Conservation (phyloP, 2,113 vertebrate genomes). For the Thalassoma bifasciatum region DNA sequence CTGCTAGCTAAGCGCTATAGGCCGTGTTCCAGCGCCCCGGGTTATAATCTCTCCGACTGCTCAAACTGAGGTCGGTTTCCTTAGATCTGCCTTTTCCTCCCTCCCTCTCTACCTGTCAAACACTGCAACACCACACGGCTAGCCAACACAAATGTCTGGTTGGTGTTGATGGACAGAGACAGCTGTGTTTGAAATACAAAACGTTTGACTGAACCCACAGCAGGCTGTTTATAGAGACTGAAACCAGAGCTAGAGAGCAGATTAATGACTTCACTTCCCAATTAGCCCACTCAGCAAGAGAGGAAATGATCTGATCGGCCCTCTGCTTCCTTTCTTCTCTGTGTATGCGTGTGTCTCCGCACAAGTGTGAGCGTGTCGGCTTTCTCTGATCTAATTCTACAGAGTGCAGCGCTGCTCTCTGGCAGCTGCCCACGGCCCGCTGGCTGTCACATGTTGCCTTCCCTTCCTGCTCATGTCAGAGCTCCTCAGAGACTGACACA, state of each 20-base stretch:
- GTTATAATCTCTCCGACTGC: constrained; percentile 47
- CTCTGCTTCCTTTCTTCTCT: constrained; percentile 62
- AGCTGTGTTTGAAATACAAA: constrained; percentile 67
- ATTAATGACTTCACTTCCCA: constrained; percentile 69
- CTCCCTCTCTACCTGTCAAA: constrained; percentile 39
- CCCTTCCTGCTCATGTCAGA: constrained; percentile 62
- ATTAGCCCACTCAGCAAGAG: constrained; percentile 66
- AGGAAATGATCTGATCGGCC: constrained; percentile 67
- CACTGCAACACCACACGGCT: not conserved
- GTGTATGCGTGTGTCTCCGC: not conserved
- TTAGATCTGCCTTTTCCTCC: constrained; percentile 53
- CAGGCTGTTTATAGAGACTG: constrained; percentile 41
- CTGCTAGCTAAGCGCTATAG: constrained; percentile 23
- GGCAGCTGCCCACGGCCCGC: constrained; percentile 64
- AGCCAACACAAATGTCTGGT: constrained; percentile 46
- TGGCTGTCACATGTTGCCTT: constrained; percentile 59
- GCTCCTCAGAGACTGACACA: constrained; percentile 1
- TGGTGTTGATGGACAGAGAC: constrained; percentile 61
- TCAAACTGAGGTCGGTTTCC: constrained; percentile 26
- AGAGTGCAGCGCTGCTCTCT: constrained; percentile 24
- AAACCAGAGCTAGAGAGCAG: constrained; percentile 55
- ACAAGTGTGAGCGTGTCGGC: constrained; percentile 23
- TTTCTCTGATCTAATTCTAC: constrained; percentile 62
- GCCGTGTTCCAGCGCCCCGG: constrained; percentile 37
- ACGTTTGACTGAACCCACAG: constrained; percentile 15